Conservation (phyloP, 64 coral and sea anemone species). For the Pachyseris speciosa region DNA sequence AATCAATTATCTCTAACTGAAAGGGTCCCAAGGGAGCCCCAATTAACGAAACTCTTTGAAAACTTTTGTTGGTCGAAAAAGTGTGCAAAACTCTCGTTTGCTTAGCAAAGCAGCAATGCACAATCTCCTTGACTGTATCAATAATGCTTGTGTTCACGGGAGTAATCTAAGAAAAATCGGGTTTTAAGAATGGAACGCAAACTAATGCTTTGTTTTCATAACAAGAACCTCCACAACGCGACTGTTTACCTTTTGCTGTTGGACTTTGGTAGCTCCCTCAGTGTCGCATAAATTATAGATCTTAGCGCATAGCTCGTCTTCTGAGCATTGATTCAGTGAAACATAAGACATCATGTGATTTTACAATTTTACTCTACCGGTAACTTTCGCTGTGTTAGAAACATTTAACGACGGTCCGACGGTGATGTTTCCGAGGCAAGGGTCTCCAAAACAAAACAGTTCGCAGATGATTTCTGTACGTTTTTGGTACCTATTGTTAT, state of each 20-base stretch:
- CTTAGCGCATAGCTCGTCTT: neutral
- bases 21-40: neutral
- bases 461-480: no score
- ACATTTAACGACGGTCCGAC: no score
- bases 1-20: neutral
- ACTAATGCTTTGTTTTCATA: neutral
- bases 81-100: neutral
- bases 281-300: slow-evolving; percentile 2
- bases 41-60: neutral
- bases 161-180: no score
- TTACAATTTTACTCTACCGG: neutral
- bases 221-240: neutral
- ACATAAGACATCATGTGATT: neutral
- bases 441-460: no score
- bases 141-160: neutral
- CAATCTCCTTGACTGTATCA: neutral
- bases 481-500: no score
- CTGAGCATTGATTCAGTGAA: neutral
- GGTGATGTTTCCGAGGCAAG: no score
- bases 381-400: neutral
- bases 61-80: neutral
- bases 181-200: neutral
- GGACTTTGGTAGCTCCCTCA: neutral
- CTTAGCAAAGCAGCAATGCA: neutral
- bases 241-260: neutral